phyloP scores from a whole-genome alignment of 2,797 vertebrate genomes.

The Neosalanx taihuensis region DNA sequence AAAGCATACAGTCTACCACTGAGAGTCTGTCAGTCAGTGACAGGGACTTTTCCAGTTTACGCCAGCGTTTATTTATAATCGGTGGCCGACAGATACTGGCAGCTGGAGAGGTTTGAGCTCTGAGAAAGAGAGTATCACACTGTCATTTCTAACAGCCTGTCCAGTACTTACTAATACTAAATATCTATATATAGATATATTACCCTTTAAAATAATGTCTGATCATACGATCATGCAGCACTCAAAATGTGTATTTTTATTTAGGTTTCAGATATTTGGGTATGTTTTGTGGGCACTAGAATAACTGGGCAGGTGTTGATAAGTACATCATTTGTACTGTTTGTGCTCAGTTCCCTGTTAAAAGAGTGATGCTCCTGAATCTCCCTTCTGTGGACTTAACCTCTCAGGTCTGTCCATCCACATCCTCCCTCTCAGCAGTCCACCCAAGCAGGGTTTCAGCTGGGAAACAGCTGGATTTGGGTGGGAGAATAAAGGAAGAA shows the following conservation, averaged over 20 bases:
- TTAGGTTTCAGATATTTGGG: not conserved
- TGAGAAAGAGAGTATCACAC: slow-evolving; percentile 20
- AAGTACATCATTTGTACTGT: not conserved
- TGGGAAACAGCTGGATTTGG: slow-evolving; percentile 14
- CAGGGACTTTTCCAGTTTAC: slow-evolving; percentile 52
- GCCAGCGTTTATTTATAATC: slow-evolving; percentile 55
- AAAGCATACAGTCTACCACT: not conserved
- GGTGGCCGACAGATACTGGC: slow-evolving; percentile 34
- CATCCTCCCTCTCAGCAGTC: not conserved
- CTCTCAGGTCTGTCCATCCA: not conserved
- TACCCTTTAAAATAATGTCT: not conserved
- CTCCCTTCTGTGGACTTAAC: slow-evolving; percentile 3
- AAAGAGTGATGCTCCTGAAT: slow-evolving; percentile 6
- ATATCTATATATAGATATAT: not conserved
- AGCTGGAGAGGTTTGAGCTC: slow-evolving; percentile 42
- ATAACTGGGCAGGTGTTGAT: not conserved
- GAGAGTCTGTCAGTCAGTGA: slow-evolving; percentile 19
- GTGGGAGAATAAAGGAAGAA: slow-evolving; percentile 9
- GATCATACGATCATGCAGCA: no score
- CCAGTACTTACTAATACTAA: not conserved
- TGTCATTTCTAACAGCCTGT: not conserved
- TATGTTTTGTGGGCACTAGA: not conserved
- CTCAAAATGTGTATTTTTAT: no score
- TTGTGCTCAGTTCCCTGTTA: not conserved
- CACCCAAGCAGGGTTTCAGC: not conserved